phyloP scores from a whole-genome alignment of 2,113 vertebrate species.

The Oreochromis aureus region DNA sequence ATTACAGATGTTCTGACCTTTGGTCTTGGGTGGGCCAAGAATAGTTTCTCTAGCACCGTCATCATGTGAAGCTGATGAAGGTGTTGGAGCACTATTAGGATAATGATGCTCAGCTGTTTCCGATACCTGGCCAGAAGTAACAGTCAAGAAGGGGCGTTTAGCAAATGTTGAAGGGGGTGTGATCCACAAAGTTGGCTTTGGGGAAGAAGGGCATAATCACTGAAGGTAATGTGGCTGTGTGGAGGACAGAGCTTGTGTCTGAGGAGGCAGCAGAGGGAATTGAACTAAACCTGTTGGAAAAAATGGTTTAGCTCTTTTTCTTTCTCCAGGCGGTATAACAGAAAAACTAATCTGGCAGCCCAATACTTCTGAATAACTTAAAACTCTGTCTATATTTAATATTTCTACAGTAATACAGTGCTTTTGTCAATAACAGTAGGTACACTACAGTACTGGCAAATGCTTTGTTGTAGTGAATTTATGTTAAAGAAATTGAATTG shows the following conservation, averaged over 20 bases:
- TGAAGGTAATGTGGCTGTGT: not conserved
- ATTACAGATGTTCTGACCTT: not conserved
- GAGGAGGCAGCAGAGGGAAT: not conserved
- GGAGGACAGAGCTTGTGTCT: not conserved
- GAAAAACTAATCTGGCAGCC: not conserved
- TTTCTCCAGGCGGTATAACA: not conserved
- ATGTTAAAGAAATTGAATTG: not conserved
- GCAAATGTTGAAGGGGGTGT: not conserved
- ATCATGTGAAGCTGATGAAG: not conserved
- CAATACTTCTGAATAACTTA: not conserved
- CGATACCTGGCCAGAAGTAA: not conserved
- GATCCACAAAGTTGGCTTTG: not conserved
- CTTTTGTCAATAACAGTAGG: not conserved
- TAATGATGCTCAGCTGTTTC: not conserved
- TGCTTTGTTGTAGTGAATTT: not conserved
- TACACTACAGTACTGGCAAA: not conserved
- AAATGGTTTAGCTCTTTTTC: not conserved
- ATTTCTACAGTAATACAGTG: not conserved
- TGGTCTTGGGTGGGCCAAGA: not conserved
- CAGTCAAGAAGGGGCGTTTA: not conserved
- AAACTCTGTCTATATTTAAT: not conserved
- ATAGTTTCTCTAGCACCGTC: not conserved
- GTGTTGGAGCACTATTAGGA: not conserved
- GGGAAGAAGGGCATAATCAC: not conserved
- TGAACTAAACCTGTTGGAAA: not conserved